Conservation (phyloP, 2,797 vertebrate genomes). For the Sebastes glaucus region DNA sequence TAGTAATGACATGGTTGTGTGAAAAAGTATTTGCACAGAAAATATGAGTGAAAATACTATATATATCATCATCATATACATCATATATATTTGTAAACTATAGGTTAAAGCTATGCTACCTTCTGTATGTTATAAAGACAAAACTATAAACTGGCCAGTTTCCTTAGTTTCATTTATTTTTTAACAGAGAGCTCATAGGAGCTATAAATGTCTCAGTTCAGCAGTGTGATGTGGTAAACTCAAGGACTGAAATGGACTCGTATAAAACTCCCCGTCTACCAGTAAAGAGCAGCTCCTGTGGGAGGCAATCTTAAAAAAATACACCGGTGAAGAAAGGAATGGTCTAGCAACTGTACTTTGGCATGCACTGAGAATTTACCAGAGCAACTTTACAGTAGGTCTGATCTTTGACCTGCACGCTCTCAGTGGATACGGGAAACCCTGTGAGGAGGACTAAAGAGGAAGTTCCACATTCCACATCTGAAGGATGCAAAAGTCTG, state of each 20-base stretch:
- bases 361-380: constrained; percentile 40
- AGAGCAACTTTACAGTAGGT: constrained; percentile 48
- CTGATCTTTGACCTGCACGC: constrained; percentile 52
- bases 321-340: constrained; percentile 36
- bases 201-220: constrained; percentile 37
- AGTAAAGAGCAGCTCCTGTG: constrained; percentile 14
- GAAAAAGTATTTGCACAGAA: background rate
- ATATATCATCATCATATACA: background rate
- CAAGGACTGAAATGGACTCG: constrained; percentile 18
- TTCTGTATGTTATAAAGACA: background rate
- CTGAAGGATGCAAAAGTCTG: constrained; percentile 48
- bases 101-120: background rate
- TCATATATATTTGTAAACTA: background rate
- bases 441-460: constrained; percentile 49
- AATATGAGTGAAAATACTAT: background rate
- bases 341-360: constrained; percentile 28
- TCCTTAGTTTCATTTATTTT: constrained; percentile 28
- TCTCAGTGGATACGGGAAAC: constrained; percentile 69
- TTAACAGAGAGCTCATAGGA: constrained; percentile 11
- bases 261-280: background rate
- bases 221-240: constrained; percentile 34
- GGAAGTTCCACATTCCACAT: constrained; percentile 79
- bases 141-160: constrained; percentile 17
- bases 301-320: constrained; percentile 21
- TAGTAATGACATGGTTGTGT: background rate